These are phyloP conservation scores for Drosophila fungiperda DNA, from an alignment of 2,888 invertebrate genomes.

Conservation along the genomic window DNA sequence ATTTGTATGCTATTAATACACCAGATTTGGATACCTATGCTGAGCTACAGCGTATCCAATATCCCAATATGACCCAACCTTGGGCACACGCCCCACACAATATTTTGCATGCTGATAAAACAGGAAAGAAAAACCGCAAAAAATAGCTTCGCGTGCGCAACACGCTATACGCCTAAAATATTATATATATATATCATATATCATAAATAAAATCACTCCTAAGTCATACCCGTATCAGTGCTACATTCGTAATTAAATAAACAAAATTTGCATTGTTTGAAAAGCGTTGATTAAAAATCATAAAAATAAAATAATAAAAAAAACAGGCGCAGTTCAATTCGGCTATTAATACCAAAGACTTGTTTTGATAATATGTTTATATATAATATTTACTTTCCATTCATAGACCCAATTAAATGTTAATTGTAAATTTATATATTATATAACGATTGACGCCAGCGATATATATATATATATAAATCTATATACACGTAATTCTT, in stretches of 20 bases:
- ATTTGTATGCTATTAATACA: neutral
- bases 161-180: slow-evolving; percentile 3
- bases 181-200: slow-evolving; percentile 30
- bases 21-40: neutral
- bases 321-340: slow-evolving; percentile 36
- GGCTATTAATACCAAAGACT: slow-evolving; percentile 41
- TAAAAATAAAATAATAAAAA: slow-evolving; percentile 8
- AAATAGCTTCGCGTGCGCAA: slow-evolving; percentile 43
- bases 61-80: slow-evolving; percentile 24
- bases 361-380: slow-evolving; percentile 6
- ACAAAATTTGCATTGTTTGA: slow-evolving; percentile 48
- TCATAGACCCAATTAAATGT: slow-evolving; percentile 16
- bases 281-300: slow-evolving; percentile 43
- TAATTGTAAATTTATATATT: slow-evolving; percentile 14
- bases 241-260: slow-evolving; percentile 39
- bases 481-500: slow-evolving; percentile 32
- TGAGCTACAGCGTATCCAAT: slow-evolving; percentile 14
- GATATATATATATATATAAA: slow-evolving; percentile 8
- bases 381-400: slow-evolving; percentile 2
- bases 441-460: slow-evolving; percentile 15
- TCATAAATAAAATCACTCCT: slow-evolving; percentile 25
- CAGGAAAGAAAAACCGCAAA: slow-evolving; percentile 51
- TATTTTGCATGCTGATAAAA: slow-evolving; percentile 34
- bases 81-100: slow-evolving; percentile 29
- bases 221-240: slow-evolving; percentile 27